A percentile compares a stretch with the other conserved stretches of the same genome.
phyloP scores from a whole-genome alignment of 1,140 invertebrate genomes.

The Temnothorax curvispinosus region DNA sequence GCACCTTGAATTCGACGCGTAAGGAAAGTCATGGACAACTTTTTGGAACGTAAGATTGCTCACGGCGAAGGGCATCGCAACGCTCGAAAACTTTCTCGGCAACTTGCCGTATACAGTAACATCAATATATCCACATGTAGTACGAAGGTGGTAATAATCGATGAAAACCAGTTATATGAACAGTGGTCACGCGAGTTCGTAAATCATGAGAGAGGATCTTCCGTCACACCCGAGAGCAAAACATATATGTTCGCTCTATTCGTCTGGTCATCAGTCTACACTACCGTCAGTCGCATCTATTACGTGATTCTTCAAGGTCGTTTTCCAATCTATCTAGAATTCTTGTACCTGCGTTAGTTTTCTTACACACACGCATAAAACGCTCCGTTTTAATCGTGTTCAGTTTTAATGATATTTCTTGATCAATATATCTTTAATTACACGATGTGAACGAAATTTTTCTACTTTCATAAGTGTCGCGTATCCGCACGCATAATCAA shows the following conservation, averaged over 20 bases:
- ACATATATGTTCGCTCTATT: neutral
- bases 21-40: conserved; percentile 39
- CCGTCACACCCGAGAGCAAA: neutral
- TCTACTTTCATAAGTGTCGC: conserved; percentile 37
- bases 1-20: conserved; percentile 36
- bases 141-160: conserved; percentile 21
- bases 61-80: conserved; percentile 44
- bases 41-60: conserved; percentile 36
- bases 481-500: conserved; percentile 18
- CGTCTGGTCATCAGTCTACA: neutral
- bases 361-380: no score
- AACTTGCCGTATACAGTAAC: conserved; percentile 20
- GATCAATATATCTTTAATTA: neutral
- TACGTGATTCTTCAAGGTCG: neutral
- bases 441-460: conserved; percentile 8
- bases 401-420: neutral
- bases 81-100: conserved; percentile 50
- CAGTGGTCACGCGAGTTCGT: conserved; percentile 20
- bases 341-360: neutral
- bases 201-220: conserved; percentile 12
- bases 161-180: conserved; percentile 40
- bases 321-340: neutral
- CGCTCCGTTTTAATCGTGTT: neutral
- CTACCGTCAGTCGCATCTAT: neutral
- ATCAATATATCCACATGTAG: neutral